Evolutionary conservation across 2,797 vertebrate species (phyloP).

Genomic region (Salmo trutta): DNA sequence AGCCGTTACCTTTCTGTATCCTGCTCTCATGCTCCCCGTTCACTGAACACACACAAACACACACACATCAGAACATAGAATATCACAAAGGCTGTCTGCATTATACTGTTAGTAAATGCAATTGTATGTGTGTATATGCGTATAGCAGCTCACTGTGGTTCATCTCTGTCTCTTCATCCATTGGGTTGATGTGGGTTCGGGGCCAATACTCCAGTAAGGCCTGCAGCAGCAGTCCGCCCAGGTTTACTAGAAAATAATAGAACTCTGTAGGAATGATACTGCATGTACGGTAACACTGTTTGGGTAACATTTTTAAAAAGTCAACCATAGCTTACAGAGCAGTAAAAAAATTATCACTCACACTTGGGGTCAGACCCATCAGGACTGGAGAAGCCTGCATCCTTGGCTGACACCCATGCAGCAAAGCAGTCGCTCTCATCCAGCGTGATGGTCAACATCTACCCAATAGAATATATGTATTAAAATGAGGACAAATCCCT

Average conservation of each 20-base stretch:
- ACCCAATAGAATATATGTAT: slow-evolving; percentile 32
- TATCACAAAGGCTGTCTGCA: not conserved
- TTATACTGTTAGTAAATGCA: too few relatives aligned
- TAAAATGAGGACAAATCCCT: not conserved
- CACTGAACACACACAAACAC: slow-evolving; percentile 56
- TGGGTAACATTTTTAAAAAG: too few relatives aligned
- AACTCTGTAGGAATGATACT: slow-evolving; percentile 13
- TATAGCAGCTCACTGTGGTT: slow-evolving; percentile 74
- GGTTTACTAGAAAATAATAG: slow-evolving; percentile 71
- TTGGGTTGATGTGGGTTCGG: slow-evolving; percentile 83
- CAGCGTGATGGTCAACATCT: slow-evolving; percentile 88
- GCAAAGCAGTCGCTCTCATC: slow-evolving; percentile 88
- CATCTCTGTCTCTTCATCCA: slow-evolving; percentile 85
- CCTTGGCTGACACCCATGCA: slow-evolving; percentile 87
- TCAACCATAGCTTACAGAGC: too few relatives aligned
- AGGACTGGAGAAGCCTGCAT: slow-evolving; percentile 84
- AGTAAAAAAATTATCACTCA: slow-evolving; percentile 53
- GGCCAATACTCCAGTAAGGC: slow-evolving; percentile 86
- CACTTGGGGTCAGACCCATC: slow-evolving; percentile 86
- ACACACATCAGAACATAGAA: not conserved
- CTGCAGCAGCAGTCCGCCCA: slow-evolving; percentile 83
- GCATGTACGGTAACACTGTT: not conserved
- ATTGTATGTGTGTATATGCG: not conserved
- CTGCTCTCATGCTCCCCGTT: slow-evolving; percentile 85
- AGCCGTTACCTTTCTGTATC: slow-evolving; percentile 85